Conservation (phyloP, 2,113 vertebrate species). For the Python bivittatus region DNA sequence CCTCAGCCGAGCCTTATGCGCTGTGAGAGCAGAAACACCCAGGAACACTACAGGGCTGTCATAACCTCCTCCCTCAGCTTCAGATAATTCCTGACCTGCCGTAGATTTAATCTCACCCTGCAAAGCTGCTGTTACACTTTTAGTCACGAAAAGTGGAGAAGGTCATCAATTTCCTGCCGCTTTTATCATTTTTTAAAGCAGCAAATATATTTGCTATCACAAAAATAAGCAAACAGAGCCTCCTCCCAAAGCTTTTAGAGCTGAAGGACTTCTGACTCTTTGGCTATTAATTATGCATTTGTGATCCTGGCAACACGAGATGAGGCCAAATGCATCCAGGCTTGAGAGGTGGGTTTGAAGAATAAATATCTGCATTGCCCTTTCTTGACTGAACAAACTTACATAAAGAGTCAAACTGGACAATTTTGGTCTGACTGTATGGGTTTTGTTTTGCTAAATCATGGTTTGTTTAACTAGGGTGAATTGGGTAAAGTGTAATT, state of each 20-base stretch:
- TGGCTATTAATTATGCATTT: not conserved
- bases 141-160: not conserved
- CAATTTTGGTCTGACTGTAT: not conserved
- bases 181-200: not conserved
- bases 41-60: not conserved
- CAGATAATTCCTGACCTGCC: not conserved
- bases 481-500: not conserved
- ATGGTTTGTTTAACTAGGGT: not conserved
- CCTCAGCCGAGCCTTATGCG: not conserved
- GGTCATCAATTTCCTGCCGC: not conserved
- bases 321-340: not conserved
- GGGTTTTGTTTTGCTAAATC: not conserved
- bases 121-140: not conserved
- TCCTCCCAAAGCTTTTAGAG: not conserved
- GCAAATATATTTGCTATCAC: not conserved
- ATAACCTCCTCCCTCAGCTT: not conserved
- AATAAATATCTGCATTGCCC: rapidly evolving
- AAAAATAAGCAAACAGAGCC: not conserved
- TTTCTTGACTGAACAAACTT: not conserved
- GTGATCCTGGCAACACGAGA: not conserved
- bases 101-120: not conserved
- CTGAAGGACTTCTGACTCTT: not conserved
- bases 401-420: not conserved
- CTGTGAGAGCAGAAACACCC: not conserved
- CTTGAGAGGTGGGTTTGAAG: not conserved